These are phyloP conservation scores for Carposina sasakii DNA, from an alignment of 1,140 invertebrate species.

Conservation along the genomic window DNA sequence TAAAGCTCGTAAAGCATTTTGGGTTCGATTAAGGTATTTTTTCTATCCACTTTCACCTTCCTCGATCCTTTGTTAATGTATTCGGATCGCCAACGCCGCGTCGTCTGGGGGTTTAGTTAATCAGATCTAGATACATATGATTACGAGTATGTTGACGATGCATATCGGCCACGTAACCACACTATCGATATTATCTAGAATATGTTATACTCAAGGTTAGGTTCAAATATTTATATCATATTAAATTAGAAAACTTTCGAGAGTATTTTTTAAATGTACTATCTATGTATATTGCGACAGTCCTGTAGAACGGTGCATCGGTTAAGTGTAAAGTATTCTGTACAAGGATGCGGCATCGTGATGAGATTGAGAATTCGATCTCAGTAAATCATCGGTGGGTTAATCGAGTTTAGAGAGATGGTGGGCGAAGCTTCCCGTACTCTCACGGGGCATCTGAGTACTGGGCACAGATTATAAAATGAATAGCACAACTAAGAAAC, in stretches of 20 bases:
- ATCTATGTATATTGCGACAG: no score
- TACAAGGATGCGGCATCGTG: slow-evolving; percentile 53
- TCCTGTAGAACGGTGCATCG: no score
- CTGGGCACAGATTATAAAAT: slow-evolving; percentile 24
- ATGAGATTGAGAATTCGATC: slow-evolving; percentile 61
- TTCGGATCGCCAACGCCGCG: slow-evolving; percentile 39
- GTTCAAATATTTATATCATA: no score
- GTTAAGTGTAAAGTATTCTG: no score
- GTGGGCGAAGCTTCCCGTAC: slow-evolving; percentile 61
- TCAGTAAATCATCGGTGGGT: slow-evolving; percentile 65
- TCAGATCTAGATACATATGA: slow-evolving; percentile 55
- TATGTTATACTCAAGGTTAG: no score
- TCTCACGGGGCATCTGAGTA: slow-evolving; percentile 45
- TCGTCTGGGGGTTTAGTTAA: slow-evolving; percentile 43
- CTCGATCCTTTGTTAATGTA: slow-evolving; percentile 48
- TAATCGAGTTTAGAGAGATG: slow-evolving; percentile 68
- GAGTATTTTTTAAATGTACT: no score
- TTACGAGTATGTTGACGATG: slow-evolving; percentile 48
- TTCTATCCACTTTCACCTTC: slow-evolving; percentile 69
- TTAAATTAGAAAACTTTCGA: no score
- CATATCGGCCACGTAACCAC: slow-evolving; percentile 30
- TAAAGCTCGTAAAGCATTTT: slow-evolving; percentile 57
- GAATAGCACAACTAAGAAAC: slow-evolving; percentile 15
- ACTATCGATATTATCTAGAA: slow-evolving; percentile 32
- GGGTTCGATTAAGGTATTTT: slow-evolving; percentile 48